Percentiles rank a stretch among this genome's conserved stretches.
phyloP scores from a whole-genome alignment of 2,888 invertebrate genomes.

The Ectropis crepuscularia region DNA sequence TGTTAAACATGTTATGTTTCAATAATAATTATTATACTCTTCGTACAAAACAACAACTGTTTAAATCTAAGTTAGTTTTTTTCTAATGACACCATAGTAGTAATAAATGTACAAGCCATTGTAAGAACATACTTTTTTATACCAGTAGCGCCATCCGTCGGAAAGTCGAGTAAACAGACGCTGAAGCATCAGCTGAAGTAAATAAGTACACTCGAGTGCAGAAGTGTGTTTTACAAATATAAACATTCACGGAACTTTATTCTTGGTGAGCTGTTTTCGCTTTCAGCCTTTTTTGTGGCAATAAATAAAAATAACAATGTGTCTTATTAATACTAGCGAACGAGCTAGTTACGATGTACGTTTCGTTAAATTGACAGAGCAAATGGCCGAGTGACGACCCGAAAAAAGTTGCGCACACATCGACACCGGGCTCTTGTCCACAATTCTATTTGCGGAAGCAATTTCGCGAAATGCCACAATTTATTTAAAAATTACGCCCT shows the following conservation, averaged over 20 bases:
- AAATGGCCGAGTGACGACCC: slow-evolving; percentile 61
- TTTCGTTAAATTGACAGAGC: slow-evolving; percentile 57
- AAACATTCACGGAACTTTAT: slow-evolving; percentile 35
- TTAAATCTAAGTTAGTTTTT: background rate
- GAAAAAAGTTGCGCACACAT: slow-evolving; percentile 77
- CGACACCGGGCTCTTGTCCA: slow-evolving; percentile 71
- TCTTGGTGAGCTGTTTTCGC: slow-evolving; percentile 2
- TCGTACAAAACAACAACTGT: slow-evolving; percentile 5
- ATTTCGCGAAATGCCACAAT: slow-evolving; percentile 85
- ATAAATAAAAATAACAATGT: background rate
- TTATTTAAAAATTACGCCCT: slow-evolving; percentile 85
- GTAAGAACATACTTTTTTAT: background rate
- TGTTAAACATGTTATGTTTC: too few species aligned
- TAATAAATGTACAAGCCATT: background rate
- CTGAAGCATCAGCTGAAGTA: slow-evolving; percentile 9
- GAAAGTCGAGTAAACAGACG: slow-evolving; percentile 6
- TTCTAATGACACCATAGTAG: background rate
- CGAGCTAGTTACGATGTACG: slow-evolving; percentile 13
- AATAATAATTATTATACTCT: background rate
- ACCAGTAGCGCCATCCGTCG: slow-evolving; percentile 55
- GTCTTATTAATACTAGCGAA: background rate
- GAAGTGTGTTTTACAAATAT: slow-evolving; percentile 24
- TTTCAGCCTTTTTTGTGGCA: background rate
- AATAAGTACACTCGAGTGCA: slow-evolving; percentile 25
- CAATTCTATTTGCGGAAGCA: slow-evolving; percentile 82